Evolutionary conservation across 2,113 vertebrate species (phyloP), one percentile per base, ranked within the genome.

Genomic region (Mystacornis crossleyi): DNA sequence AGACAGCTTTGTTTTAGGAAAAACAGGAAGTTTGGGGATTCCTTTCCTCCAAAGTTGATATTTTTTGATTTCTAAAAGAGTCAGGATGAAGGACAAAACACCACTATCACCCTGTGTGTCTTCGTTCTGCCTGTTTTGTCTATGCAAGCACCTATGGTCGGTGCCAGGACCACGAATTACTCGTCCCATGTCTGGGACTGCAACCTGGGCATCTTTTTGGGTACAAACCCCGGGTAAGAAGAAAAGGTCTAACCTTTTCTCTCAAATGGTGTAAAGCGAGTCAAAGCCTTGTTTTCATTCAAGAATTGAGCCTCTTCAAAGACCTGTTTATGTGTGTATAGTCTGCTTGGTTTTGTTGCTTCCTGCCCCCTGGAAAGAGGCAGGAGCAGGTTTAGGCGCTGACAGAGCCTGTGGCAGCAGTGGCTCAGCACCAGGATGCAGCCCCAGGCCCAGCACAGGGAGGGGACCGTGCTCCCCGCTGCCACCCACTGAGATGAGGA

Each of bases 1-100:
- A 83, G 10, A 55, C 43, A 93, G 60, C 57, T 90, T 92, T 84
- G 31, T 33, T 86, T 71, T 65, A 6, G 2, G 48, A 88, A 71
- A 92, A 94, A 86, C 53, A 89, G 92, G 90, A 94, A 95, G 72
- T 81, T 78, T 86, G 92, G 95, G 95, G 89, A 95, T 86, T 95
- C 86, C 93, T 95, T 88, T 90, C 83, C 80, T 66, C 31, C 25
- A 24, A 60, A 92, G 62, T 2, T 62, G 17, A 1, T 38, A 6
- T 26, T 58, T 86, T 81, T 55, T 4, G 0, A n/a, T 66, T 92
- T 93, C 45, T 73, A 50, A 36, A 77, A 17, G 12, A 67, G 47
- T 13, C 33, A 55, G 24, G 24, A 34, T 51, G 33, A 95, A 83
- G 54, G 14, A 28, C 38, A 74, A 3, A 20, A 31, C 47, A 64